phyloP scores from a whole-genome alignment of 2,888 invertebrate species.

The Sycophila texana region DNA sequence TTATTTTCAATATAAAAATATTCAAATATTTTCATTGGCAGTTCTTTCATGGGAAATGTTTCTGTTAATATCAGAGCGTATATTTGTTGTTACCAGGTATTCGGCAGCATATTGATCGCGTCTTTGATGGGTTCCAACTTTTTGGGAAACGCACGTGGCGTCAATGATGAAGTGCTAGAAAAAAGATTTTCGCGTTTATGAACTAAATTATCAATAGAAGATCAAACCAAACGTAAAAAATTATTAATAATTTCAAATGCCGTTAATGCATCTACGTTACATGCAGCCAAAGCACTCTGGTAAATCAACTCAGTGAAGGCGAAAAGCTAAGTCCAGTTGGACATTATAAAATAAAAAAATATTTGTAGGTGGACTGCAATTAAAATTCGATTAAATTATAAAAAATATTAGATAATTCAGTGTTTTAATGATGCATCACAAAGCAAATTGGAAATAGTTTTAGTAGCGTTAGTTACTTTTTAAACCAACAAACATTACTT shows the following conservation, averaged over 20 bases:
- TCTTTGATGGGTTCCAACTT: constrained; percentile 71
- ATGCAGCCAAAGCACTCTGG: constrained; percentile 22
- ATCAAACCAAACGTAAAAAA: not conserved
- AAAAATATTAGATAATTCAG: too few relatives aligned
- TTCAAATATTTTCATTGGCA: too few relatives aligned
- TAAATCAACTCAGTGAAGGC: constrained; percentile 9
- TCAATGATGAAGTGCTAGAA: constrained; percentile 66
- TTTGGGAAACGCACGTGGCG: constrained; percentile 69
- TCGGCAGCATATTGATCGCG: constrained; percentile 67
- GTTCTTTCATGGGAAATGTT: too few relatives aligned
- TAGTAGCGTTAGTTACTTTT: too few relatives aligned
- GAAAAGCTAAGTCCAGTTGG: not conserved
- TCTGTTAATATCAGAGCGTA: constrained; percentile 37
- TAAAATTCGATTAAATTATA: too few relatives aligned
- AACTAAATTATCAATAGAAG: too few relatives aligned
- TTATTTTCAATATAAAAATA: too few relatives aligned
- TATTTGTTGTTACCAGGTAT: constrained; percentile 66
- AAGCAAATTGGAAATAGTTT: too few relatives aligned
- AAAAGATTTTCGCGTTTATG: constrained; percentile 63
- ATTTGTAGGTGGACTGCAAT: too few relatives aligned
- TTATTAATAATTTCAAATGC: not conserved
- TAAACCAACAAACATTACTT: too few relatives aligned
- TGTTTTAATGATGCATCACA: too few relatives aligned
- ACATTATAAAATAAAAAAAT: not conserved
- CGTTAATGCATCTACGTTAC: not conserved